These are phyloP conservation scores for Strigops habroptila DNA, from an alignment of 2,113 vertebrate species.

Conservation along the genomic window DNA sequence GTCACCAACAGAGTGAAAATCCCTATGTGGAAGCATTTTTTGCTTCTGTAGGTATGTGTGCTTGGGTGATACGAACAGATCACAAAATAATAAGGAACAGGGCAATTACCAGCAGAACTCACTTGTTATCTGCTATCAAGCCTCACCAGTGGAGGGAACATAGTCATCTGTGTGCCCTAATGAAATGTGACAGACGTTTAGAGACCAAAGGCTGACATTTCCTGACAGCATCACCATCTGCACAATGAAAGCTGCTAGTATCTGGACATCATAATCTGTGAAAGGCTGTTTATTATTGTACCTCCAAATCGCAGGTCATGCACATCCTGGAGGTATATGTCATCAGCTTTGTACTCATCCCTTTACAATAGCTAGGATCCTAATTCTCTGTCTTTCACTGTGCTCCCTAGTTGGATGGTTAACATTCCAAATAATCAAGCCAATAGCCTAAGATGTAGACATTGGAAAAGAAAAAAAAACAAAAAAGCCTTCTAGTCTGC, in stretches of 20 bases:
- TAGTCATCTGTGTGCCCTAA: neutral
- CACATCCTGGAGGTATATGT: neutral
- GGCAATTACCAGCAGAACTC: neutral
- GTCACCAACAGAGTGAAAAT: neutral
- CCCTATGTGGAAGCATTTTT: neutral
- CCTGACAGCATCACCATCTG: constrained; percentile 43
- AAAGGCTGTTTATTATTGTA: neutral
- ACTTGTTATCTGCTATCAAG: neutral
- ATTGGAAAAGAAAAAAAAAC: neutral
- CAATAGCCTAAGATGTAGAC: neutral
- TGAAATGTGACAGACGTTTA: constrained; percentile 20
- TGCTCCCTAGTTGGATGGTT: neutral
- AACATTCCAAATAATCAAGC: neutral
- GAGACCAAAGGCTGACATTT: neutral
- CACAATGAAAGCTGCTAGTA: neutral
- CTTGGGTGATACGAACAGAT: neutral
- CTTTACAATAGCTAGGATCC: neutral
- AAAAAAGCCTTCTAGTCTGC: neutral
- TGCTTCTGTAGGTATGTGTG: neutral
- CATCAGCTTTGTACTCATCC: neutral
- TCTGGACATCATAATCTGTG: neutral
- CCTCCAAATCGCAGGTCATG: fast-evolving
- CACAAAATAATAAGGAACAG: neutral
- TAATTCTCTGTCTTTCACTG: neutral
- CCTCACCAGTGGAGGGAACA: neutral